Evolutionary conservation across 2,113 vertebrate species (phyloP), one percentile per base, ranked within the genome.

Genomic region (Tachysurus vachellii): DNA sequence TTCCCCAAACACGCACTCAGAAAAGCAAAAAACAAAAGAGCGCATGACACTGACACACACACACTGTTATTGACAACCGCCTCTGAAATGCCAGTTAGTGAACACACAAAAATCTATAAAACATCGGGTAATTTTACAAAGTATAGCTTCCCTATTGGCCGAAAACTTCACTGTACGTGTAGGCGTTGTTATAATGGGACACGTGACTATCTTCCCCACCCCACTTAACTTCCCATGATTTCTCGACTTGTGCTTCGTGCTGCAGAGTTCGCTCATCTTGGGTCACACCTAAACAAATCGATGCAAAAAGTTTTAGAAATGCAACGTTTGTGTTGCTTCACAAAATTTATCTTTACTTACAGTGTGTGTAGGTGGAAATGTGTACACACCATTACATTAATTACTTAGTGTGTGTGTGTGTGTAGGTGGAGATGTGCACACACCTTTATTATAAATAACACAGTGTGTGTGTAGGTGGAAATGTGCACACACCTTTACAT

Each of bases 251-350:
- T 28, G 57, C 16, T 79, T 54, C 76, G 53, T 31, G 26, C 7
- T n/a, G 4, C 0, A 53, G 0, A 2, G 13, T 4, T 5, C 11
- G 21, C 1, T 53, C 11, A 2, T 77, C 11, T 53, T 7, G 2
- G 4, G 14, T 56, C 50, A 79, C 53, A 10, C 76, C n/a, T 56
- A 53, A 57, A 56, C n/a, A 80, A 80, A 57, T 57, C 0, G 0
- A 42, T 21, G 31, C 54, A 57, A 57, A 36, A 9, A 21, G 17
- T 4, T 6, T 19, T 9, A 56, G 21, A 77, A 16, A 5, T 1
- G 5, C 1, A 26, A 13, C 23, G 10, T 76, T 23, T 26, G 21
- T n/a, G 44, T 14, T 76, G 6, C 73, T 76, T n/a, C 11, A 28
- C 26, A 26, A 76, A 76, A 75, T 47, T 0, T 5, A 75, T 50